These are phyloP conservation scores for Tipula lateralis DNA, from an alignment of 2,888 invertebrate genomes.

Conservation along the genomic window DNA sequence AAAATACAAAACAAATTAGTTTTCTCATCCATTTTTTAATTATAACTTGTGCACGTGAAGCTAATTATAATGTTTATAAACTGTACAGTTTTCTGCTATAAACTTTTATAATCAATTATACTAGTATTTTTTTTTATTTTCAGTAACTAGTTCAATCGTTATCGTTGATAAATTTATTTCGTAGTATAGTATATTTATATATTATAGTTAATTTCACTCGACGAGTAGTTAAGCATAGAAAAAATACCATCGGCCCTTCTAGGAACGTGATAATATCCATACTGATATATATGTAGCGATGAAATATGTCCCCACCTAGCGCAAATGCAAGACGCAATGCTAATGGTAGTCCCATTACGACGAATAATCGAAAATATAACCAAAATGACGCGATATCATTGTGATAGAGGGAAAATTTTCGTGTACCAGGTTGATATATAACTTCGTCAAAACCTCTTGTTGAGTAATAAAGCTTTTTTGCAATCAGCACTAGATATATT, in stretches of 20 bases:
- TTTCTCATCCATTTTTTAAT: too few species aligned
- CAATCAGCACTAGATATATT: background rate
- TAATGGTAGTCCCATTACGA: background rate
- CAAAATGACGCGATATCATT: background rate
- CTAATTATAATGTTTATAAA: too few species aligned
- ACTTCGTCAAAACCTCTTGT: background rate
- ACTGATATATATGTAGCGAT: background rate
- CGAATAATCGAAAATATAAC: background rate
- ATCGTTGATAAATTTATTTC: background rate
- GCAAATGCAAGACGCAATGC: background rate
- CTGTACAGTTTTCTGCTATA: too few species aligned
- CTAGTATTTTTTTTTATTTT: too few species aligned
- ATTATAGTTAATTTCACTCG: background rate
- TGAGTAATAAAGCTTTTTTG: background rate
- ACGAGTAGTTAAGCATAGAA: background rate
- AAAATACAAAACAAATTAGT: too few species aligned
- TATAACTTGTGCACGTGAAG: too few species aligned
- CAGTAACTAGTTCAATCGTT: background rate
- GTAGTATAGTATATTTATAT: background rate
- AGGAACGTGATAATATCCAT: background rate
- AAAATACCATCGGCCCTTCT: background rate
- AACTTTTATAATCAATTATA: too few species aligned
- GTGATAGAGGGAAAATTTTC: background rate
- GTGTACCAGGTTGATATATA: background rate
- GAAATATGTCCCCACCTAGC: background rate